Percentiles rank a stretch among this genome's conserved stretches.
phyloP scores from a whole-genome alignment of 2,797 vertebrate species.

The Brotula barbata region DNA sequence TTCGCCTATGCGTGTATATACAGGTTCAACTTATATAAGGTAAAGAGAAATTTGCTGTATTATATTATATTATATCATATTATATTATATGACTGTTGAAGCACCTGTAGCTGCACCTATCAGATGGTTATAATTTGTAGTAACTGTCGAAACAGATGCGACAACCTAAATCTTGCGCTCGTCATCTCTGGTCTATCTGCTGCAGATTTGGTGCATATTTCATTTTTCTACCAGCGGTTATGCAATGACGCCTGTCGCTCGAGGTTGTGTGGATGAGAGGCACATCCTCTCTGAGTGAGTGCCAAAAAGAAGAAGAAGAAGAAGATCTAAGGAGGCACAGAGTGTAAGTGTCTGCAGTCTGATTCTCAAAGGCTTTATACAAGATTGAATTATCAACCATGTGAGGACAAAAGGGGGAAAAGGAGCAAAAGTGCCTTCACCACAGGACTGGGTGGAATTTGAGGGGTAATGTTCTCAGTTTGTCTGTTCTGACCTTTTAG shows the following conservation, averaged over 20 bases:
- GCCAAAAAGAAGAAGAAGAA: conserved; percentile 53
- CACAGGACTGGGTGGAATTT: conserved; percentile 3
- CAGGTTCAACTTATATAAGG: not conserved
- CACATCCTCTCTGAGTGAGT: conserved; percentile 50
- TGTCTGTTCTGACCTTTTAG: conserved; percentile 42
- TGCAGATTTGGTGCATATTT: conserved; percentile 52
- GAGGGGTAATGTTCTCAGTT: conserved; percentile 17
- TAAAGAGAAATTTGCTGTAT: too few species aligned
- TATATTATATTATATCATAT: conserved; percentile 6
- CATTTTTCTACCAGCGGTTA: conserved; percentile 51
- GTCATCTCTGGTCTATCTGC: conserved; percentile 16
- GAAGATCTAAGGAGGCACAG: conserved; percentile 40
- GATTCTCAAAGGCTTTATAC: conserved; percentile 40
- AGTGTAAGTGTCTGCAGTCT: conserved; percentile 41
- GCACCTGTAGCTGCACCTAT: not conserved
- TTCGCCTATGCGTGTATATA: conserved; percentile 8
- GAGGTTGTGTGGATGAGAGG: conserved; percentile 45
- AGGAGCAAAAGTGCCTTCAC: conserved; percentile 6
- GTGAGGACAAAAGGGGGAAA: conserved; percentile 25
- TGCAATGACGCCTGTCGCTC: conserved; percentile 55
- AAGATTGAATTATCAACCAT: conserved; percentile 46
- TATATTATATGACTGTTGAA: conserved; percentile 4
- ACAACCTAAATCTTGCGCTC: conserved; percentile 1
- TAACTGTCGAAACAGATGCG: not conserved
- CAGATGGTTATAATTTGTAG: conserved; percentile 13